These are phyloP conservation scores for Rhingia rostrata DNA, from an alignment of 2,888 invertebrate species.

Conservation along the genomic window DNA sequence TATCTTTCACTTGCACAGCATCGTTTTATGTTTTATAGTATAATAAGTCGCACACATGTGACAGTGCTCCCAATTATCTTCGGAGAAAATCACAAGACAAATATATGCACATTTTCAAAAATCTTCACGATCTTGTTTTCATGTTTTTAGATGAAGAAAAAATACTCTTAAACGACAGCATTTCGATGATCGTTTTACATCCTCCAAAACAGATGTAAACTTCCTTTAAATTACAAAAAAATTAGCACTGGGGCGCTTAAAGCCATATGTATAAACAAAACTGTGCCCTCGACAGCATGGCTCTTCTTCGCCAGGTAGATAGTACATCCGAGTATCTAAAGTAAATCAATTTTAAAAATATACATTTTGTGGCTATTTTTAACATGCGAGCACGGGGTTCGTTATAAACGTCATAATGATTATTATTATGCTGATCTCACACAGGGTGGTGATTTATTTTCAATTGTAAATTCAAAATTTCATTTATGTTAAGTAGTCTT, in stretches of 20 bases:
- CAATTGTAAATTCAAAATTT: neutral
- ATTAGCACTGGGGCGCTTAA: neutral
- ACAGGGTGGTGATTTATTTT: slow-evolving; percentile 31
- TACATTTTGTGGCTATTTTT: slow-evolving; percentile 30
- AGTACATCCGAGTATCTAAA: slow-evolving; percentile 8
- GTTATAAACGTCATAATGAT: slow-evolving; percentile 46
- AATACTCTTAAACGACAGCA: too few species aligned
- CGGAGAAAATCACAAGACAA: too few species aligned
- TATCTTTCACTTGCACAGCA: too few species aligned
- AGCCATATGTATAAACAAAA: neutral
- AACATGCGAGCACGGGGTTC: slow-evolving; percentile 3
- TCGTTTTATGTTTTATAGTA: too few species aligned
- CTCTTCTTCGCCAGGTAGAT: slow-evolving; percentile 37
- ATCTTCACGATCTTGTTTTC: too few species aligned
- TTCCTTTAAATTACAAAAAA: neutral
- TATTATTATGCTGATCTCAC: slow-evolving; percentile 37
- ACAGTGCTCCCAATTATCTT: too few species aligned
- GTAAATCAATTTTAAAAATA: slow-evolving; percentile 55
- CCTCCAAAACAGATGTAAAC: neutral
- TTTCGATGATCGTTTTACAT: neutral
- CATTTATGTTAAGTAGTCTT: neutral
- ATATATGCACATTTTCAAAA: too few species aligned
- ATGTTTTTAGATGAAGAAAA: too few species aligned
- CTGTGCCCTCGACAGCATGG: neutral
- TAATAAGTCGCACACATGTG: too few species aligned